Evolutionary conservation across 2,113 vertebrate genomes (phyloP), one percentile per base, ranked within the genome.

Genomic region (Pampusana beccarii): DNA sequence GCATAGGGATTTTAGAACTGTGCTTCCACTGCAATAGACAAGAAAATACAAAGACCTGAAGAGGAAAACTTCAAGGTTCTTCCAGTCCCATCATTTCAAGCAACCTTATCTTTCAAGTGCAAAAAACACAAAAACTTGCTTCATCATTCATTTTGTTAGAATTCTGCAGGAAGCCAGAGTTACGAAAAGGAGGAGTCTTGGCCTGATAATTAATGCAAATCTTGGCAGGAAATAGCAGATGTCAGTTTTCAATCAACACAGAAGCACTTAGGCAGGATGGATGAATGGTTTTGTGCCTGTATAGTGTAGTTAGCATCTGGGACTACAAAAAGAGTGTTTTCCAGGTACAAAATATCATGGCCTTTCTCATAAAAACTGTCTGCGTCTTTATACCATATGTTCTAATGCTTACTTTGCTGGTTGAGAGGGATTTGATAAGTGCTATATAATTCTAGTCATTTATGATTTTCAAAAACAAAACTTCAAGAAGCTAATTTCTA

Each of bases 391-490:
- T 58, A 87, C 50, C 28, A 0, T 29, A 38, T 53, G 25, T 72
- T 77, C 73, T 85, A 90, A 81, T 6, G 40, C 62, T 90, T 92
- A 65, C n/a, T 96, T 93, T 83, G 48, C 56, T 80, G 57, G 21
- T 44, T 85, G 56, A 80, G 57, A 92, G 48, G 50, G 38, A 92
- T 96, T 92, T 95, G 82, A 83, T 95, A 94, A 94, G 71, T 61
- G 89, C 34, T 40, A 92, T 94, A 94, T 85, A 86, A 94, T 92
- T 87, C n/a, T 78, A 95, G 71, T 73, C 17, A 82, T 66, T 40
- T 80, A 56, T 44, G 86, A 92, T 67, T 95, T 50, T 66, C 73
- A 86, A 93, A 95, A 53, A 48, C 71, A 92, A 80, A 94, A 94
- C 78, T 82, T 94, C 71, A 73, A 60, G 78, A 94, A 96, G 54